Conservation (phyloP, 2,797 vertebrate species). For the Lepilemur septentrionalis region DNA sequence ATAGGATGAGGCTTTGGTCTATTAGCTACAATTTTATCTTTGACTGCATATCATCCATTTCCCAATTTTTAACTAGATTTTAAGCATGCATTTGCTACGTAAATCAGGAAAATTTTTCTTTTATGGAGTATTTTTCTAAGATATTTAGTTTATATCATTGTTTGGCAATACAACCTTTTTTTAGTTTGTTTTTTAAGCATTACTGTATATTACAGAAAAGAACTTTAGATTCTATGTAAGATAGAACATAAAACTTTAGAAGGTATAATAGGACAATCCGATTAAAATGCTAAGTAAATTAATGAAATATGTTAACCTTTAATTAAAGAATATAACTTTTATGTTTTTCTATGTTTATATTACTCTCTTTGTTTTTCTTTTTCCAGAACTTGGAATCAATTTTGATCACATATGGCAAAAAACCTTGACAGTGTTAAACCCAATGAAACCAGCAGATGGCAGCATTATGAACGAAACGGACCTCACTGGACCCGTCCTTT, state of each 20-base stretch:
- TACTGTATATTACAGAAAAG: not conserved
- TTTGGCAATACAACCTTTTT: not conserved
- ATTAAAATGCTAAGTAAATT: not conserved
- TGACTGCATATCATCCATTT: not conserved
- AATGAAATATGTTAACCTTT: not conserved
- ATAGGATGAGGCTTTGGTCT: not conserved
- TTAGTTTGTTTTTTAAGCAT: not conserved
- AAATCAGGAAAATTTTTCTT: not conserved
- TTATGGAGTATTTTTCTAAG: not conserved
- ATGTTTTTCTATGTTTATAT: not conserved
- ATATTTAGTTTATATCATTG: not conserved
- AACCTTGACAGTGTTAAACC: constrained; percentile 89
- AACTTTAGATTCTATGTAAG: not conserved
- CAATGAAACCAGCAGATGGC: constrained; percentile 89
- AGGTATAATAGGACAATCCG: not conserved
- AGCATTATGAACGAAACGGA: constrained; percentile 90
- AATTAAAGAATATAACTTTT: not conserved
- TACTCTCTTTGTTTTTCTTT: not conserved
- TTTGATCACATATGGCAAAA: constrained; percentile 90
- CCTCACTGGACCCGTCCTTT: constrained; percentile 85
- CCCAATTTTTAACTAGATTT: constrained; percentile 38
- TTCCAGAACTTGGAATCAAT: constrained; percentile 89
- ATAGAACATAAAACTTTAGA: not conserved
- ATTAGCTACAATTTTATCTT: constrained; percentile 25
- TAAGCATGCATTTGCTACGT: not conserved